Evolutionary conservation across 30 jellyfish, hydroid and myxozoan genomes (phyloP).

Genomic region (Cassiopea andromeda): DNA sequence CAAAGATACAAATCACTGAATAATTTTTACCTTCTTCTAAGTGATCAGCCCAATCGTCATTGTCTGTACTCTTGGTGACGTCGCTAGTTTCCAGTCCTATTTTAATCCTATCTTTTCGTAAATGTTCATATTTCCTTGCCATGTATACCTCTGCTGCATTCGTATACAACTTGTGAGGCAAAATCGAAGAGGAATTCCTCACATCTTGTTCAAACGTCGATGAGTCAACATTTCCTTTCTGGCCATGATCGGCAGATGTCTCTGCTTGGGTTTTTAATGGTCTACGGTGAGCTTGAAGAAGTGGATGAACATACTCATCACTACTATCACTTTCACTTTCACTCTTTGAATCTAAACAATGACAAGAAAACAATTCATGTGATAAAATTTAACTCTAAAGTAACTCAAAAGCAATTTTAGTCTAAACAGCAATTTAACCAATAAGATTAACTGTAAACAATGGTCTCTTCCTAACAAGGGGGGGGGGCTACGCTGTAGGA

Average conservation of each 20-base stretch:
- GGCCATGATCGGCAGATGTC: constrained; percentile 20
- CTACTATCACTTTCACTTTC: constrained; percentile 65
- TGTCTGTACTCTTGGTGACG: constrained; percentile 9
- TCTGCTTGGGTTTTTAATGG: constrained; percentile 70
- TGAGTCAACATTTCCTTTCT: too few species aligned
- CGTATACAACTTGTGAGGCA: background rate
- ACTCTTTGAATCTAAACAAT: background rate
- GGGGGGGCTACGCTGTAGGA: too few species aligned
- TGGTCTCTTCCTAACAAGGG: too few species aligned
- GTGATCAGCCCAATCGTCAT: constrained; percentile 69
- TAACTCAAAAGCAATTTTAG: too few species aligned
- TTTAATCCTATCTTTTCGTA: constrained; percentile 12
- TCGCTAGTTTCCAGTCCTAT: background rate
- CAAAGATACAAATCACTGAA: constrained; percentile 12
- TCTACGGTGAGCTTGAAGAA: constrained; percentile 89
- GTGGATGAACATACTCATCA: constrained; percentile 82
- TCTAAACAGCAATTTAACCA: too few species aligned
- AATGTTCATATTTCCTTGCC: constrained; percentile 64
- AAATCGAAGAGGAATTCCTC: too few species aligned
- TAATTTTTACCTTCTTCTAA: constrained; percentile 49
- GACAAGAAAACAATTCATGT: too few species aligned
- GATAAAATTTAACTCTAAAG: too few species aligned
- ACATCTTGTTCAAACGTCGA: too few species aligned
- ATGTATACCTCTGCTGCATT: constrained; percentile 64
- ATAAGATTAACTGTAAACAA: too few species aligned